These are phyloP conservation scores for Gymnoscopelus braueri DNA, from an alignment of 2,797 vertebrate genomes.

Conservation along the genomic window DNA sequence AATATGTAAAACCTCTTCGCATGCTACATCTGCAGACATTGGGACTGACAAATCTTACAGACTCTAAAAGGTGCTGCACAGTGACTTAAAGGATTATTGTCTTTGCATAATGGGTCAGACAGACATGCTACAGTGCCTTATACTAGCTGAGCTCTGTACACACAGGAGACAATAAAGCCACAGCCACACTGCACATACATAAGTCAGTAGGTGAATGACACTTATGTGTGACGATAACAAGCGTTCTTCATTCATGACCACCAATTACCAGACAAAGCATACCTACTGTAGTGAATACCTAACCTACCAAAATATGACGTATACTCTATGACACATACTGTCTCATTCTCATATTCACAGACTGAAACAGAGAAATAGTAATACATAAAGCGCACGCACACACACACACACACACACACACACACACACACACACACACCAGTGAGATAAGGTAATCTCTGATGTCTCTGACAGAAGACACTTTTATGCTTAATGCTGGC, in stretches of 20 bases:
- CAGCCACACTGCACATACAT: not conserved
- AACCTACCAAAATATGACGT: too few species aligned
- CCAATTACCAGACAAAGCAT: not conserved
- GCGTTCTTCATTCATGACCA: constrained; percentile 1
- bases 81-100: not conserved
- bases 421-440: constrained; percentile 15
- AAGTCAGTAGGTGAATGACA: not conserved
- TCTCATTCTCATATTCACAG: too few species aligned
- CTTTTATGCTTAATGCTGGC: too few species aligned
- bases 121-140: not conserved
- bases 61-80: not conserved
- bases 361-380: too few species aligned
- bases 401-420: not conserved
- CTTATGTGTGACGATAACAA: constrained; percentile 4
- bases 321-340: too few species aligned
- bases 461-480: too few species aligned
- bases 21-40: not conserved
- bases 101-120: not conserved
- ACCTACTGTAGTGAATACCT: not conserved
- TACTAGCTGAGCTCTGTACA: not conserved
- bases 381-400: too few species aligned
- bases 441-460: too few species aligned
- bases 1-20: not conserved
- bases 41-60: not conserved
- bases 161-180: not conserved